phyloP scores from a whole-genome alignment of 2,888 invertebrate genomes.

The Osmoderma eremita region DNA sequence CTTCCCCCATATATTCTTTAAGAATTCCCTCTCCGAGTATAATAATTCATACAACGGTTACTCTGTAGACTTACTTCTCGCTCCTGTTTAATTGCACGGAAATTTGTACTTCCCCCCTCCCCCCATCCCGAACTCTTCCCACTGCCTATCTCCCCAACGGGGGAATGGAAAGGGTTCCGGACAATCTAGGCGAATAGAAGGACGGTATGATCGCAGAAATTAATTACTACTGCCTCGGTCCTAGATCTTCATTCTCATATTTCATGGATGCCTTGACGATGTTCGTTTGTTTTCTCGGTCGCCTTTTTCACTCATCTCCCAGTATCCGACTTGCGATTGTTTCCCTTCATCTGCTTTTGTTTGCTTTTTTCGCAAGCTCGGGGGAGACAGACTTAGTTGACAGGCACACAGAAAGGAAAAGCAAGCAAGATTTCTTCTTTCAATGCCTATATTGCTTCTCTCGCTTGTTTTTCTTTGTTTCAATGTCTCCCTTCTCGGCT shows the following conservation, averaged over 20 bases:
- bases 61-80: neutral
- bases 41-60: conserved; percentile 21
- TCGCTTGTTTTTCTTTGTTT: too few relatives aligned
- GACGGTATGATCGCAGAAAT: conserved; percentile 44
- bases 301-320: neutral
- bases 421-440: conserved; percentile 10
- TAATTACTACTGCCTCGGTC: conserved; percentile 43
- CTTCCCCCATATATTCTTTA: neutral
- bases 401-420: neutral
- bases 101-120: conserved; percentile 42
- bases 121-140: neutral
- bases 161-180: neutral
- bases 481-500: neutral
- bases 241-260: conserved; percentile 38
- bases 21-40: neutral
- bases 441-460: neutral
- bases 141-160: neutral
- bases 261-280: conserved; percentile 15
- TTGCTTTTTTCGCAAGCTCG: neutral
- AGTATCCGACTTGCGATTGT: neutral
- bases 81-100: conserved; percentile 47
- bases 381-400: too few relatives aligned
- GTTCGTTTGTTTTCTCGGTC: conserved; percentile 1
- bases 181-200: conserved; percentile 17
- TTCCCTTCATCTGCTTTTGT: conserved; percentile 9